Evolutionary conservation across 2,113 vertebrate genomes (phyloP).

Genomic region (Brachypodius melanocephalos): DNA sequence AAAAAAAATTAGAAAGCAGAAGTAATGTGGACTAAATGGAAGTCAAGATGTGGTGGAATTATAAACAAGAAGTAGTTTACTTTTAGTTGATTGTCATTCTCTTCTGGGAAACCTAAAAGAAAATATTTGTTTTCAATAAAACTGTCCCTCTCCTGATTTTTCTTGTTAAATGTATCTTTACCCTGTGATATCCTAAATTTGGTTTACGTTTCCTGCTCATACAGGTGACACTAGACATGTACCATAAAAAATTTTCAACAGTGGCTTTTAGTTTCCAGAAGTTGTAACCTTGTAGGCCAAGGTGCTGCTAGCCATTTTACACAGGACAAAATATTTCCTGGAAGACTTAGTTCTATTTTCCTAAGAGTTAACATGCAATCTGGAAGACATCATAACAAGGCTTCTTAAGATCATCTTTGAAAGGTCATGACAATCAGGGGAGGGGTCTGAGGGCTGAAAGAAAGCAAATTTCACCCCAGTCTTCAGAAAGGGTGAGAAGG

Average conservation of each 20-base stretch:
- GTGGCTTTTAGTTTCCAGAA: not conserved
- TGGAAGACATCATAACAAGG: accelerated
- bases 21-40: not conserved
- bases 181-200: not conserved
- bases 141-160: not conserved
- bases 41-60: not conserved
- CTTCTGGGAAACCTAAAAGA: not conserved
- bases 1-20: not conserved
- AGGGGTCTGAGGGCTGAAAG: not conserved
- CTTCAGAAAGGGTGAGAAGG: not conserved
- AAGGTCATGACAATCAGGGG: not conserved
- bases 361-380: not conserved
- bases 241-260: not conserved
- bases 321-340: not conserved
- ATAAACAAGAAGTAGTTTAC: not conserved
- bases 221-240: not conserved
- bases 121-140: not conserved
- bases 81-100: not conserved
- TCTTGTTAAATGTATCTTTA: not conserved
- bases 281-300: not conserved
- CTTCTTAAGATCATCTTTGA: not conserved
- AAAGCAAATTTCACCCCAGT: not conserved
- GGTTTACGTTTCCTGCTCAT: not conserved
- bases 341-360: not conserved
- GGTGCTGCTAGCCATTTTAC: not conserved